A percentile compares a stretch with the other conserved stretches of the same genome.
Evolutionary conservation across 2,888 invertebrate genomes (phyloP).

Genomic region (Homarus gammarus): DNA sequence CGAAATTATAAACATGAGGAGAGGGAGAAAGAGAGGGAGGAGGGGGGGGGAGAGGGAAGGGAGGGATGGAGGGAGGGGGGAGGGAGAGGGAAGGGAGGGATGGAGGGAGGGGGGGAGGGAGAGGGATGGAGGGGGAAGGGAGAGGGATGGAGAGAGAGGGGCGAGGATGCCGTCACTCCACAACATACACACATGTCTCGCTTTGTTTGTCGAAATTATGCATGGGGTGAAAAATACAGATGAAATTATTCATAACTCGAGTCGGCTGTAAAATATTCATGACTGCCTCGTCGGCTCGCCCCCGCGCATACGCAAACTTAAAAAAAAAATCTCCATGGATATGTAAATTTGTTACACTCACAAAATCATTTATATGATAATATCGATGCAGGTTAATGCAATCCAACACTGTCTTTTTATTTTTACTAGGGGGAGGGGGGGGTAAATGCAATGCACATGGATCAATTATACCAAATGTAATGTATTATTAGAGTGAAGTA

Average conservation of each 20-base stretch:
- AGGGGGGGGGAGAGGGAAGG: too few relatives aligned
- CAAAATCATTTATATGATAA: conserved; percentile 49
- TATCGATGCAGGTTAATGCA: conserved; percentile 22
- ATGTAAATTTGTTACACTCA: conserved; percentile 7
- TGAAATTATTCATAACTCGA: conserved; percentile 60
- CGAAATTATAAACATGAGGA: too few relatives aligned
- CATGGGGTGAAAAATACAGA: conserved; percentile 53
- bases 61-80: too few relatives aligned
- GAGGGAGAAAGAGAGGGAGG: too few relatives aligned
- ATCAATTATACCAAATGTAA: too few relatives aligned
- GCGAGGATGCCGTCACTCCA: too few relatives aligned
- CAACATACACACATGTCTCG: conserved; percentile 10
- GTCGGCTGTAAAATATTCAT: conserved; percentile 55
- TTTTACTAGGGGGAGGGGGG: conserved; percentile 16
- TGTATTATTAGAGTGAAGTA: background rate
- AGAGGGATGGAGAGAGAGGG: too few relatives aligned
- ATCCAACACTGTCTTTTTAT: conserved; percentile 13
- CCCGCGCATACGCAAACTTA: conserved; percentile 21
- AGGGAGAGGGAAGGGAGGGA: too few relatives aligned
- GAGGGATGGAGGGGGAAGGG: too few relatives aligned
- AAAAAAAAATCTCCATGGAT: conserved; percentile 6
- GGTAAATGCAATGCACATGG: background rate
- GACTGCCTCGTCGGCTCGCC: conserved; percentile 10
- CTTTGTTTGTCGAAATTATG: conserved; percentile 52
- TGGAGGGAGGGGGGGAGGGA: too few relatives aligned